These are phyloP conservation scores for Drusus annulatus DNA, from an alignment of 1,140 invertebrate genomes.

Conservation along the genomic window DNA sequence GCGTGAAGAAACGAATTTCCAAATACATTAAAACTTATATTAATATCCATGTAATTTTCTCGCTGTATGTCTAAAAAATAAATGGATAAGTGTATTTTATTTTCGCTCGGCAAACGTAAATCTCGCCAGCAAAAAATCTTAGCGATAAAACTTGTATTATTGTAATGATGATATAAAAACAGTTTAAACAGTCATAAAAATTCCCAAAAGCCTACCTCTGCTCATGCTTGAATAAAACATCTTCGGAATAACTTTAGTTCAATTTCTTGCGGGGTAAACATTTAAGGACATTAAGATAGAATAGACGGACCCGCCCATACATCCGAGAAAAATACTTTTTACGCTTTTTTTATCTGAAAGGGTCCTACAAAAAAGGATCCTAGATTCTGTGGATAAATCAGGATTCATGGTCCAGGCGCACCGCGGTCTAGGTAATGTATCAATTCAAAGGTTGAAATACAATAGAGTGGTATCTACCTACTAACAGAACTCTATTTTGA, in stretches of 20 bases:
- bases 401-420: conserved; percentile 43
- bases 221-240: conserved; percentile 30
- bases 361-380: conserved; percentile 50
- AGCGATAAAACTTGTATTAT: neutral
- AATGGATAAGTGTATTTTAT: no score
- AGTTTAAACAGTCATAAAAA: conserved; percentile 17
- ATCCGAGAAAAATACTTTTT: conserved; percentile 36
- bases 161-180: neutral
- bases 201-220: neutral
- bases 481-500: no score
- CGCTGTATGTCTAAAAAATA: no score
- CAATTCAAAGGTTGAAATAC: conserved; percentile 49
- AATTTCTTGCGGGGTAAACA: conserved; percentile 52
- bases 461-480: conserved; percentile 17
- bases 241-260: conserved; percentile 56
- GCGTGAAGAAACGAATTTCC: no score
- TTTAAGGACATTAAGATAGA: conserved; percentile 51
- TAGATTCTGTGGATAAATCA: conserved; percentile 52
- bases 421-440: conserved; percentile 49
- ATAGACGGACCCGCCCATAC: conserved; percentile 36
- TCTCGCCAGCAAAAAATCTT: neutral
- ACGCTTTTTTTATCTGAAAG: conserved; percentile 41
- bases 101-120: no score
- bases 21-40: no score
- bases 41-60: no score